phyloP scores from a whole-genome alignment of 2,888 invertebrate genomes.

The Glomeris marginata region DNA sequence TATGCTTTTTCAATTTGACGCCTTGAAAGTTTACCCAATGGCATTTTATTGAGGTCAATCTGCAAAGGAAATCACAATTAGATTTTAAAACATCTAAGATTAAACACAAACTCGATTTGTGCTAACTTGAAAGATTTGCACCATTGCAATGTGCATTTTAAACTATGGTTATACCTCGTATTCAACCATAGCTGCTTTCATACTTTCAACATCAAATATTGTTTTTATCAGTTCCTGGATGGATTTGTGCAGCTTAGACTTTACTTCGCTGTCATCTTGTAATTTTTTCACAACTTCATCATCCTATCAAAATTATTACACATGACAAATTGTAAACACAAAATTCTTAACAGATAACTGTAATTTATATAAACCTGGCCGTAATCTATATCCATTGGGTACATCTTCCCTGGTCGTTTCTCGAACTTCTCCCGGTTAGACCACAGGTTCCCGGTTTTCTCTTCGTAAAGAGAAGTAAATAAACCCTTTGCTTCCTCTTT shows the following conservation, averaged over 20 bases:
- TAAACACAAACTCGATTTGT: background rate
- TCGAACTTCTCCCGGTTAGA: conserved; percentile 45
- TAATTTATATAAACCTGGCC: too few relatives aligned
- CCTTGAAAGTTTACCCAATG: conserved; percentile 85
- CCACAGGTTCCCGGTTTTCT: conserved; percentile 78
- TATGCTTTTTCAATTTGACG: conserved; percentile 79
- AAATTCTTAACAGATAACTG: conserved; percentile 14
- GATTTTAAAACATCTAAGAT: background rate
- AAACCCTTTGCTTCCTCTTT: conserved; percentile 41
- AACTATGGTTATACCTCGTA: conserved; percentile 77
- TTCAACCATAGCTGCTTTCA: conserved; percentile 85
- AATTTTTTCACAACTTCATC: background rate
- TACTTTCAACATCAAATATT: conserved; percentile 78
- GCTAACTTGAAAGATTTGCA: conserved; percentile 4
- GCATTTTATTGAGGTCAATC: conserved; percentile 95
- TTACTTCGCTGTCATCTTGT: conserved; percentile 6
- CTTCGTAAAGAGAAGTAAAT: conserved; percentile 50
- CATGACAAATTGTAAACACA: background rate
- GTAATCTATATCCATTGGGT: conserved; percentile 82
- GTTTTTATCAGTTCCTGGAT: conserved; percentile 69
- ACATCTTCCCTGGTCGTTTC: conserved; percentile 56
- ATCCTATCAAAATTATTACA: background rate
- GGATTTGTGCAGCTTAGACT: conserved; percentile 51
- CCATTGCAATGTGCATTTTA: background rate
- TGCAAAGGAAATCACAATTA: conserved; percentile 18